These are phyloP conservation scores for Diaperis boleti DNA, from an alignment of 2,888 invertebrate species.

Conservation along the genomic window DNA sequence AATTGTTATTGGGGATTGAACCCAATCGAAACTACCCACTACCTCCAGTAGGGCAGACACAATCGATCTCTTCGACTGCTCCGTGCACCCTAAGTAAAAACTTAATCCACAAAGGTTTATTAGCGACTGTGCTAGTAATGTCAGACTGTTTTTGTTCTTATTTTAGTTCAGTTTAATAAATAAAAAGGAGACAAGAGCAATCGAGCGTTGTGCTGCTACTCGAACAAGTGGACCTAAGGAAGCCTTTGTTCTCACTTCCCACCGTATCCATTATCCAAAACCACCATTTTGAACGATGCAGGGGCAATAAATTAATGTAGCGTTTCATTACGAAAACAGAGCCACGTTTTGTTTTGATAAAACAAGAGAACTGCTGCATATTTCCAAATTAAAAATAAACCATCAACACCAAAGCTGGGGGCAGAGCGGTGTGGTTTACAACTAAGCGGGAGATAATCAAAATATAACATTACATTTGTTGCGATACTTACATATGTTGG, in stretches of 20 bases:
- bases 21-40: too few species aligned
- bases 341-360: slow-evolving; percentile 31
- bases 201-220: background rate
- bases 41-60: too few species aligned
- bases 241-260: slow-evolving; percentile 5
- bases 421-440: slow-evolving; percentile 29
- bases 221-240: slow-evolving; percentile 8
- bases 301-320: slow-evolving; percentile 29
- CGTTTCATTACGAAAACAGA: slow-evolving; percentile 21
- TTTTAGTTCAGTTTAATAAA: background rate
- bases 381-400: slow-evolving; percentile 38
- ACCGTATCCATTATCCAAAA: slow-evolving; percentile 19
- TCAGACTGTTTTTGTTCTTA: background rate
- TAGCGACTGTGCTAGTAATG: background rate
- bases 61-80: too few species aligned
- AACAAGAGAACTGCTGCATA: slow-evolving; percentile 15
- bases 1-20: too few species aligned
- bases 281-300: slow-evolving; percentile 13
- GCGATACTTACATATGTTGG: slow-evolving; percentile 55
- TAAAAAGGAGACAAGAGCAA: background rate
- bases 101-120: background rate
- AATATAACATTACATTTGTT: slow-evolving; percentile 58
- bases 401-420: slow-evolving; percentile 33
- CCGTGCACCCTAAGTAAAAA: background rate
- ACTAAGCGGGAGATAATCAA: slow-evolving; percentile 59